Evolutionary conservation across 2,797 vertebrate genomes (phyloP).

Genomic region (Danionella dracula): DNA sequence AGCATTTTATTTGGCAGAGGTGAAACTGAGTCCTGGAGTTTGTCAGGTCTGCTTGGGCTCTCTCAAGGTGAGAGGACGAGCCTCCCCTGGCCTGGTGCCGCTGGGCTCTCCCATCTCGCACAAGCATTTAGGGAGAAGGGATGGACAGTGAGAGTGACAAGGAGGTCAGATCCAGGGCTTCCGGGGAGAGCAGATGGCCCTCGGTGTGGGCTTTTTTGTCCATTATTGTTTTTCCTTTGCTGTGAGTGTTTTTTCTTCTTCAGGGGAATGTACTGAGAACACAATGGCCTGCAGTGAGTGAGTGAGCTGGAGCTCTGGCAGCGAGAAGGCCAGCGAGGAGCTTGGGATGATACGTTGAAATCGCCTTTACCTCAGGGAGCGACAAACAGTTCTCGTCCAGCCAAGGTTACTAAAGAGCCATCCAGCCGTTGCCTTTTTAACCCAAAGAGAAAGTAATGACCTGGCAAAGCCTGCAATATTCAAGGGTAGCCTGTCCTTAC

Average conservation of each 20-base stretch:
- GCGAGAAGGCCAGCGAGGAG: constrained; percentile 3
- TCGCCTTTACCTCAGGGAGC: constrained; percentile 34
- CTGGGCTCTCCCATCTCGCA: constrained; percentile 41
- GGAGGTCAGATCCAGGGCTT: constrained; percentile 45
- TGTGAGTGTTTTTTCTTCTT: neutral
- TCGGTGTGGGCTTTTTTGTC: constrained; percentile 41
- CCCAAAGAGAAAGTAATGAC: constrained; percentile 27
- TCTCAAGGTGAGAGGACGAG: constrained; percentile 49
- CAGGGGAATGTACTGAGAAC: constrained; percentile 28
- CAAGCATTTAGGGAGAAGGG: constrained; percentile 48
- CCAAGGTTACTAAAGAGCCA: constrained; percentile 39
- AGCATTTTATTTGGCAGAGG: constrained; percentile 34
- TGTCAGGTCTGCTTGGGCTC: constrained; percentile 44
- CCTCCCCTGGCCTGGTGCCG: constrained; percentile 42
- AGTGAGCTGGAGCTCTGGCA: constrained; percentile 20
- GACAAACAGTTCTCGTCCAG: constrained; percentile 35
- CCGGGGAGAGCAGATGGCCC: constrained; percentile 47
- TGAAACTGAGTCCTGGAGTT: constrained; percentile 46
- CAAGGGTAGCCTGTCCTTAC: constrained; percentile 21
- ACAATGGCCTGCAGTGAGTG: constrained; percentile 33
- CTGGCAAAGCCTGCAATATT: constrained; percentile 5
- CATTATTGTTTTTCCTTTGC: constrained; percentile 27
- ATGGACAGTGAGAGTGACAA: constrained; percentile 51
- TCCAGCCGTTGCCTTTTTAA: constrained; percentile 26
- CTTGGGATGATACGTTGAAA: constrained; percentile 22